Conservation (phyloP, 1,140 invertebrate species). For the Achatina immaculata region DNA sequence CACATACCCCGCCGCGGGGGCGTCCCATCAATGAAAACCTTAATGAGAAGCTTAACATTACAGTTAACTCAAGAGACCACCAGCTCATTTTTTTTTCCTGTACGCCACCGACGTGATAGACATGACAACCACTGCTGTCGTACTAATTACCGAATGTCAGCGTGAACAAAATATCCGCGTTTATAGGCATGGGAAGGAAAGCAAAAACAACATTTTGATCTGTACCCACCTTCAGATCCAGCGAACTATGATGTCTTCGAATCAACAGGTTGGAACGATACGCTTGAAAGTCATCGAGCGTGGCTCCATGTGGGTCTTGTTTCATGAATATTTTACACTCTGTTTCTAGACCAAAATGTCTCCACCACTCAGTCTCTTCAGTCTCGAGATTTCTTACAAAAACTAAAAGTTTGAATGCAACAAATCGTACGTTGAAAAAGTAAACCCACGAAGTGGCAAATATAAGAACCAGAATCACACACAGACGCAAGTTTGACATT, state of each 20-base stretch:
- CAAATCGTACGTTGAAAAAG: neutral
- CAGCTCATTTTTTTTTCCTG: no score
- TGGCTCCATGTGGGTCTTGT: neutral
- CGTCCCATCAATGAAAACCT: no score
- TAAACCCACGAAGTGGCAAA: neutral
- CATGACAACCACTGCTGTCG: no score
- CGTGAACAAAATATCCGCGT: neutral
- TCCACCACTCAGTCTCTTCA: neutral
- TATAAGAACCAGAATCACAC: neutral
- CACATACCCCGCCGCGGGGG: no score
- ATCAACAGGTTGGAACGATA: constrained; percentile 27
- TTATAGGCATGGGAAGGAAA: neutral
- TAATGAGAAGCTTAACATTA: no score
- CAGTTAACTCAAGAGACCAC: no score
- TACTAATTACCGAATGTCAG: no score
- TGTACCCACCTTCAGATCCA: neutral
- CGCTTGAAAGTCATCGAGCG: constrained; percentile 17
- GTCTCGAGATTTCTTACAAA: neutral
- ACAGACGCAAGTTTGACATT: neutral
- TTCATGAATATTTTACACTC: neutral
- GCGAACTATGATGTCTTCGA: neutral
- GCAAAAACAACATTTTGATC: neutral
- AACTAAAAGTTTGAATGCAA: neutral
- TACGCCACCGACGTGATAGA: no score
- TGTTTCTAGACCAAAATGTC: neutral